These are phyloP conservation scores for Micronycteris hirsuta DNA, from an alignment of 2,113 vertebrate species.

Conservation along the genomic window DNA sequence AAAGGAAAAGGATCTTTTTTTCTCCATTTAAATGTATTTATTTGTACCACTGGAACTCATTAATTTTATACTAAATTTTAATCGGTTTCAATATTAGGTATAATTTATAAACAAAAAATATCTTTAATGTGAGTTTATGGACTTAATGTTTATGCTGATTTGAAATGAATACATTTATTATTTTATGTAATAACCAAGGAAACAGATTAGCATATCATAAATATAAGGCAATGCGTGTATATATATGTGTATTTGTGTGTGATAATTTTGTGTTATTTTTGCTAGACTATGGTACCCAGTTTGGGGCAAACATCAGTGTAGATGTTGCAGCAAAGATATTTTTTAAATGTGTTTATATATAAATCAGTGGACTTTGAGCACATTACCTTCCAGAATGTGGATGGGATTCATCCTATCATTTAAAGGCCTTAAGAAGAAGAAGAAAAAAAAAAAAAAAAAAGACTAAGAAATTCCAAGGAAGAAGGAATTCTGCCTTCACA, in stretches of 20 bases:
- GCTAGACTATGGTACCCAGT: not conserved
- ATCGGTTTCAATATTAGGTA: not conserved
- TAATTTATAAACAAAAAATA: not conserved
- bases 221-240: too few relatives aligned
- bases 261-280: not conserved
- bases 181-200: not conserved
- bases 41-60: not conserved
- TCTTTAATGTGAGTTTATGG: not conserved
- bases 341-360: not conserved
- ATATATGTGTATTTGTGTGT: fast-evolving
- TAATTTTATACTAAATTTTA: not conserved
- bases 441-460: too few relatives aligned
- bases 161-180: not conserved
- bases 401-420: not conserved
- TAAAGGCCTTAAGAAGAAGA: not conserved
- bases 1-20: not conserved
- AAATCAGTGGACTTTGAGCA: not conserved
- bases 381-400: not conserved
- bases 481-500: not conserved
- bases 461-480: not conserved
- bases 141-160: not conserved
- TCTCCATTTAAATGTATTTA: not conserved
- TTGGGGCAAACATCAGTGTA: not conserved
- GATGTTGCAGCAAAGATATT: not conserved
- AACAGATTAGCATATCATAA: not conserved